Evolutionary conservation across 2,888 invertebrate species (phyloP).

Genomic region (Hirtodrosophila histrioides): DNA sequence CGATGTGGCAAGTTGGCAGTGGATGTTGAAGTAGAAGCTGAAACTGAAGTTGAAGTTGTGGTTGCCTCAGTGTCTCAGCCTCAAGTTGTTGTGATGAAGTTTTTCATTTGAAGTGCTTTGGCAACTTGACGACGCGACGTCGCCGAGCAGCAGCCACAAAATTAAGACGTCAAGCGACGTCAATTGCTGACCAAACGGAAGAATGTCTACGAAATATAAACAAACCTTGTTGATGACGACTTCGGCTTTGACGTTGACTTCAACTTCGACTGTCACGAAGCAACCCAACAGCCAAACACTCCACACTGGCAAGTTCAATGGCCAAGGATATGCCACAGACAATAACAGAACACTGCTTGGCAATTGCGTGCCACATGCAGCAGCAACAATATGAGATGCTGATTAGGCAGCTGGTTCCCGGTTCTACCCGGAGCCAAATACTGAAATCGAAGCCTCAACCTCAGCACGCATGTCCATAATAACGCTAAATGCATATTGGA

Average conservation of each 20-base stretch:
- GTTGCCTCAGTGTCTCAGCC: conserved; percentile 13
- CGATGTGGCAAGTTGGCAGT: conserved; percentile 50
- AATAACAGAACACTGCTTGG: conserved; percentile 58
- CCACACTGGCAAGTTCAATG: conserved; percentile 66
- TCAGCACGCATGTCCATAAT: conserved; percentile 69
- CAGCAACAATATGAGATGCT: conserved; percentile 64
- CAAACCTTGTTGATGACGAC: conserved; percentile 49
- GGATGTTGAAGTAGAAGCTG: conserved; percentile 15
- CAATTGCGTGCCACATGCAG: conserved; percentile 77
- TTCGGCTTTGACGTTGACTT: conserved; percentile 24
- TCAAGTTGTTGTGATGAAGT: conserved; percentile 52
- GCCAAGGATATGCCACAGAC: conserved; percentile 65
- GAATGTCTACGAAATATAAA: conserved; percentile 69
- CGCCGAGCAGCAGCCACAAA: conserved; percentile 52
- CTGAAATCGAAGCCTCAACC: conserved; percentile 43
- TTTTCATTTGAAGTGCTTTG: conserved; percentile 66
- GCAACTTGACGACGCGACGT: conserved; percentile 61
- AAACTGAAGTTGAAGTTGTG: conserved; percentile 13
- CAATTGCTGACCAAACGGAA: conserved; percentile 67
- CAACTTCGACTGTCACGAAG: conserved; percentile 59
- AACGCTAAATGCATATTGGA: conserved; percentile 75
- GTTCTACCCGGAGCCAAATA: not conserved
- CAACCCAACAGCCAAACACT: conserved; percentile 17
- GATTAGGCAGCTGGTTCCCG: conserved; percentile 63
- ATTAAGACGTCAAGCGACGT: conserved; percentile 76